phyloP scores from a whole-genome alignment of 2,113 vertebrate genomes.

The Gymnogyps californianus region DNA sequence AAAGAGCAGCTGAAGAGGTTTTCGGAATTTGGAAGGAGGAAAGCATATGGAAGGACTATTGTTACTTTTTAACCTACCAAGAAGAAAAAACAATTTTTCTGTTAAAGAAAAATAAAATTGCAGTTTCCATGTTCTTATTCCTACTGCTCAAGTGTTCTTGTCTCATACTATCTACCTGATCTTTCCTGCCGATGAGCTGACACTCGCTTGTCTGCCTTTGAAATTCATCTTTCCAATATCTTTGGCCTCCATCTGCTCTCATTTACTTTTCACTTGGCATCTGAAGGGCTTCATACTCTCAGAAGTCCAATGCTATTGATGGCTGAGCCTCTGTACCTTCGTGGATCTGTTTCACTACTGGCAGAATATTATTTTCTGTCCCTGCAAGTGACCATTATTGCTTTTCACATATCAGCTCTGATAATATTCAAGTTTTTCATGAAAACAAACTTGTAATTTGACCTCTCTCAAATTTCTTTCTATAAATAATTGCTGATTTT shows the following conservation, averaged over 20 bases:
- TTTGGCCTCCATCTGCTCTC: not conserved
- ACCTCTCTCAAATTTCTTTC: not conserved
- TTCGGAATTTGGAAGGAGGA: not conserved
- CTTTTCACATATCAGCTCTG: not conserved
- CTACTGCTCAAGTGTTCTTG: not conserved
- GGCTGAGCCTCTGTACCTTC: not conserved
- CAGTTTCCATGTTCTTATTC: not conserved
- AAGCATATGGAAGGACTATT: not conserved
- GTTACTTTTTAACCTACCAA: not conserved
- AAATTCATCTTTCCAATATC: slow-evolving; percentile 2
- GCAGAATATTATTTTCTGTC: not conserved
- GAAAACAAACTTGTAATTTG: not conserved
- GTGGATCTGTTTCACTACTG: not conserved
- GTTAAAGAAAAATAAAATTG: not conserved
- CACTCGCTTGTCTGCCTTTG: not conserved
- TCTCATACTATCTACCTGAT: not conserved
- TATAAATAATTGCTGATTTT: not conserved
- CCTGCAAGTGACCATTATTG: not conserved
- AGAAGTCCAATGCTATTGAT: not conserved
- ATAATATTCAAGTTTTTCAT: not conserved
- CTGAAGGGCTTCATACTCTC: not conserved
- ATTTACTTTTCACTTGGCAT: slow-evolving; percentile 10
- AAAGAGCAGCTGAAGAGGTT: not conserved
- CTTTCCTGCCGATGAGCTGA: not conserved
- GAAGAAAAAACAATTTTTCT: not conserved